These are phyloP conservation scores for Drosophila pseudoobscura DNA, from an alignment of 1,140 invertebrate genomes.

Conservation along the genomic window DNA sequence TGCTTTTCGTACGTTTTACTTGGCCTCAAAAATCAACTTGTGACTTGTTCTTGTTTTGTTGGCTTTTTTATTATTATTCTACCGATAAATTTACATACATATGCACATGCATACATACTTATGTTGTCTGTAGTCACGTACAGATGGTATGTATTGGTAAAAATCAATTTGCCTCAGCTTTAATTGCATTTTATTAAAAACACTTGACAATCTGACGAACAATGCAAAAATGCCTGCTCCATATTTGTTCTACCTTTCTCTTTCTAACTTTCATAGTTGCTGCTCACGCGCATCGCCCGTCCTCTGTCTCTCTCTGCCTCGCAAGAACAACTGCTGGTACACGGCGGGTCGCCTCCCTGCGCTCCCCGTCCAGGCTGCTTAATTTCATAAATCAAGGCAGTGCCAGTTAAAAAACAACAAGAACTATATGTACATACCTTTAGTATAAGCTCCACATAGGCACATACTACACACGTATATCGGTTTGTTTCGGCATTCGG, in stretches of 20 bases:
- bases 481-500: conserved; percentile 48
- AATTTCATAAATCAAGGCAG: conserved; percentile 61
- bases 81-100: too few species aligned
- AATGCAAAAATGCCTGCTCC: conserved; percentile 54
- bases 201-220: conserved; percentile 17
- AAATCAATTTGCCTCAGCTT: conserved; percentile 58
- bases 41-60: conserved; percentile 30
- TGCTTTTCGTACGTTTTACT: conserved; percentile 39
- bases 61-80: too few species aligned
- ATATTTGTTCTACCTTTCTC: conserved; percentile 31
- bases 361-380: conserved; percentile 17
- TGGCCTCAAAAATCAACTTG: conserved; percentile 55
- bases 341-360: neutral
- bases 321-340: conserved; percentile 6
- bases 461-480: neutral
- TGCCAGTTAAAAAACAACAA: conserved; percentile 50
- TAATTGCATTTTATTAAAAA: conserved; percentile 22
- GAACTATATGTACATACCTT: conserved; percentile 25
- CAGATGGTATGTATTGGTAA: conserved; percentile 22
- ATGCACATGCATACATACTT: too few species aligned
- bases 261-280: conserved; percentile 5
- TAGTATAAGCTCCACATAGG: too few species aligned
- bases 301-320: too few species aligned
- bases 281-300: conserved; percentile 22
- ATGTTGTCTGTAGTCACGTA: too few species aligned